Evolutionary conservation across 2,113 vertebrate genomes (phyloP), one percentile per base, ranked within the genome.

Genomic region (Nibea coibor): DNA sequence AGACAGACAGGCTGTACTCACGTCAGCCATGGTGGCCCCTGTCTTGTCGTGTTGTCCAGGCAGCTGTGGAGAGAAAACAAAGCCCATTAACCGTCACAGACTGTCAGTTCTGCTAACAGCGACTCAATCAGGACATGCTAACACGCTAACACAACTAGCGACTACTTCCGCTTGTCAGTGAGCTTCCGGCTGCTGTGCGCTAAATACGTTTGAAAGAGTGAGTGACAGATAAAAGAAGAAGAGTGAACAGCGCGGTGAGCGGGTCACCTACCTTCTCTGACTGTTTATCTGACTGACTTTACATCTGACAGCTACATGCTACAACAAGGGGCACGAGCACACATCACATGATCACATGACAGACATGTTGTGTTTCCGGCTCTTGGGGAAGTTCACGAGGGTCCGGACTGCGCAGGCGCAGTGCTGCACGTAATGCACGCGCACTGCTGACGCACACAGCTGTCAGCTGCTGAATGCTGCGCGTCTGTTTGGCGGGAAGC

Each of bases 1-100:
- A 47, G 45, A 47, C 45, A 24, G 24, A 42, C 43, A 45, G 26
- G 28, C 5, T 45, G 2, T 43, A 83, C 90, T 91, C 53, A 91
- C 90, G 16, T 89, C 90, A 58, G 81, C 86, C 90, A 89, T 91
- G 61, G 22, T 15, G 57, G 48, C 16, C 39, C 22, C 3, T 7
- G 54, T 22, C 2, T n/a, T 4, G 6, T 2, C 4, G 4, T 48
- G 3, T 57, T 48, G 47, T 50, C 20, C 45, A 24, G n/a, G 12
- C 14, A 39, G 17, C 81, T 84, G 72, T n/a, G 1, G 8, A 5
- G n/a, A 78, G 7, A 81, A 50, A 47, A 65, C 9, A 20, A 9
- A 4, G 4, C 24, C 1, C 3, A n/a, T 59, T 53, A 53, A 54
- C 20, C 9, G 1, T 43, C 3, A 15, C 11, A 1, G 3, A 15